phyloP scores from a whole-genome alignment of 2,888 invertebrate species.

The Euplagia quadripunctaria region DNA sequence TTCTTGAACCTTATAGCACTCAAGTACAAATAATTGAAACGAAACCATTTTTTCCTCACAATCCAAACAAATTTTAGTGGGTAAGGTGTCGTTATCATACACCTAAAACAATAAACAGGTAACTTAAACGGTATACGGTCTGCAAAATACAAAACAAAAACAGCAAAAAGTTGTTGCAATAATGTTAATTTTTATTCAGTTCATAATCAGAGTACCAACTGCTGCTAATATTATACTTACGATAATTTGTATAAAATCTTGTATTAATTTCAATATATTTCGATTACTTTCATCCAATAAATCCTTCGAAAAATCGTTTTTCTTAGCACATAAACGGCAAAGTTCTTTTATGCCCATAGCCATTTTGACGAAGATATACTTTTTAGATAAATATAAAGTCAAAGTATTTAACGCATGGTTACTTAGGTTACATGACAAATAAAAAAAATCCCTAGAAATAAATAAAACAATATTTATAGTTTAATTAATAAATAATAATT shows the following conservation, averaged over 20 bases:
- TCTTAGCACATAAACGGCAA: constrained; percentile 81
- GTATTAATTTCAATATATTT: constrained; percentile 73
- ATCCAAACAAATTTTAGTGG: constrained; percentile 77
- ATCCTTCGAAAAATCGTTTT: constrained; percentile 78
- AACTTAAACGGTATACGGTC: background rate
- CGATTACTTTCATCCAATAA: constrained; percentile 74
- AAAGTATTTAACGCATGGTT: background rate
- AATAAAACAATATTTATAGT: background rate
- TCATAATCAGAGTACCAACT: background rate
- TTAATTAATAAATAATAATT: background rate
- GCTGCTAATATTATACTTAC: constrained; percentile 59
- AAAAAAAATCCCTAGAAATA: background rate
- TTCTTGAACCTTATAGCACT: constrained; percentile 80
- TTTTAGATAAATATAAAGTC: background rate
- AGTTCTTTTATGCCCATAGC: constrained; percentile 66
- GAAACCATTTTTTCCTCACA: constrained; percentile 83
- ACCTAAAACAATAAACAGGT: constrained; percentile 65
- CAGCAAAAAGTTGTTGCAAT: background rate
- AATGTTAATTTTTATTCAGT: background rate
- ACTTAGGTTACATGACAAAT: background rate
- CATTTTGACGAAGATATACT: constrained; percentile 43
- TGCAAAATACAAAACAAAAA: background rate
- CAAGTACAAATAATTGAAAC: constrained; percentile 78
- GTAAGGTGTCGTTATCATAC: constrained; percentile 72
- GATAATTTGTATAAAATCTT: constrained; percentile 75